Conservation (phyloP, 2,797 vertebrate species). For the Amblyraja radiata region DNA sequence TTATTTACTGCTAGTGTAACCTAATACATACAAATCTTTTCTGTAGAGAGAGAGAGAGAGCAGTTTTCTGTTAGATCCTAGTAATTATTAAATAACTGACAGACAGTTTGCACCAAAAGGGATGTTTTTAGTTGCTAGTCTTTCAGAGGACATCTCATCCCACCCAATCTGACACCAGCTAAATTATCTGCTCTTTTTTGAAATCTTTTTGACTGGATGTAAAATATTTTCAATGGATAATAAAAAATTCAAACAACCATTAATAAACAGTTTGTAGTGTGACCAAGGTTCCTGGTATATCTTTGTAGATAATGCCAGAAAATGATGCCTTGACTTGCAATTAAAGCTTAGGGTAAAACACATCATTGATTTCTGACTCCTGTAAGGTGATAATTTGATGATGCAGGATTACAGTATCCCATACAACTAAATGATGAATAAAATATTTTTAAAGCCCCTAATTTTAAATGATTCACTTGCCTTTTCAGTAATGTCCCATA, state of each 20-base stretch:
- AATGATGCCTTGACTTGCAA: neutral
- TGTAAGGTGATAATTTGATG: neutral
- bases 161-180: neutral
- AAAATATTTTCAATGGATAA: neutral
- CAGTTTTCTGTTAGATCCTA: neutral
- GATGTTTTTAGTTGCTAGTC: neutral
- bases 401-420: neutral
- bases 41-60: neutral
- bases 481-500: slow-evolving; percentile 93
- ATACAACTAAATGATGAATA: neutral
- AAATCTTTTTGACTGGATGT: neutral
- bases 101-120: neutral
- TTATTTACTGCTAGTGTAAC: neutral
- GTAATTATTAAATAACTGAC: neutral
- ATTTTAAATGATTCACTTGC: slow-evolving; percentile 52
- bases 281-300: neutral
- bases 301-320: neutral
- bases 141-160: neutral
- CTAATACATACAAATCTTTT: neutral
- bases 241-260: neutral
- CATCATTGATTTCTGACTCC: neutral
- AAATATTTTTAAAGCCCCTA: neutral
- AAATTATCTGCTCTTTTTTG: neutral
- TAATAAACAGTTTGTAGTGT: neutral
- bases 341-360: neutral